Percentiles rank a stretch among this genome's conserved stretches.
phyloP scores from a whole-genome alignment of 2,797 vertebrate species.

The Synaphobranchus kaupii region DNA sequence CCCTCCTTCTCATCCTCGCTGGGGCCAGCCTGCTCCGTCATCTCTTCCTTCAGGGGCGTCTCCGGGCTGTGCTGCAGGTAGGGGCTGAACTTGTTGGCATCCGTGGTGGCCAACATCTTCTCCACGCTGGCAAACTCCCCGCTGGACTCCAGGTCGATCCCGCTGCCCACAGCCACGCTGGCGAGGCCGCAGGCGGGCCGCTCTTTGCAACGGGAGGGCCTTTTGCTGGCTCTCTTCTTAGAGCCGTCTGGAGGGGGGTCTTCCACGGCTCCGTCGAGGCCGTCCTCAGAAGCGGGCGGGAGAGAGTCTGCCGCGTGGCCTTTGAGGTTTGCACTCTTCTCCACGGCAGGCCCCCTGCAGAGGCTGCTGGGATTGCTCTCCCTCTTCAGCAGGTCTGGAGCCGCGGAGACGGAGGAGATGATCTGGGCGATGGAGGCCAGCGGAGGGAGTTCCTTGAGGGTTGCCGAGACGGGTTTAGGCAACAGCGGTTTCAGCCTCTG shows the following conservation, averaged over 20 bases:
- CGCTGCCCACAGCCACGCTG: conserved; percentile 47
- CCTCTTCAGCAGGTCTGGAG: conserved; percentile 84
- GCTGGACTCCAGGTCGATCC: conserved; percentile 89
- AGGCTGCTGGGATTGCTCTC: conserved; percentile 57
- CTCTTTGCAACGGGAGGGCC: conserved; percentile 45
- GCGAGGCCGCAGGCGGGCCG: conserved; percentile 45
- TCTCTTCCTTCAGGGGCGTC: conserved; percentile 70
- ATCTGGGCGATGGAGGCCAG: conserved; percentile 97
- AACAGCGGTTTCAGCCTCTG: conserved; percentile 86
- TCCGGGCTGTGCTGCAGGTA: conserved; percentile 82
- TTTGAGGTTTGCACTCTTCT: conserved; percentile 34
- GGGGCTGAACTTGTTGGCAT: conserved; percentile 92
- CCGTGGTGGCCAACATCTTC: conserved; percentile 93
- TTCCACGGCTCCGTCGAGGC: conserved; percentile 47
- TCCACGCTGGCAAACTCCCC: conserved; percentile 97
- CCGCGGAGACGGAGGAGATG: conserved; percentile 92
- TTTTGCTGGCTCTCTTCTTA: conserved; percentile 79
- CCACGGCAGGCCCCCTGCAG: conserved; percentile 35
- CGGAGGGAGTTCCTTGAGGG: conserved; percentile 83
- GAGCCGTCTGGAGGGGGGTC: conserved; percentile 36
- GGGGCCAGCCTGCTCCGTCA: conserved; percentile 62
- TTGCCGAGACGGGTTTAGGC: conserved; percentile 71
- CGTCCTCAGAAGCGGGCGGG: conserved; percentile 45
- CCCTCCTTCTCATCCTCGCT: conserved; percentile 76
- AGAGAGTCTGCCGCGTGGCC: conserved; percentile 42